Conservation (phyloP, 2,113 vertebrate species). For the Eleginops maclovinus region DNA sequence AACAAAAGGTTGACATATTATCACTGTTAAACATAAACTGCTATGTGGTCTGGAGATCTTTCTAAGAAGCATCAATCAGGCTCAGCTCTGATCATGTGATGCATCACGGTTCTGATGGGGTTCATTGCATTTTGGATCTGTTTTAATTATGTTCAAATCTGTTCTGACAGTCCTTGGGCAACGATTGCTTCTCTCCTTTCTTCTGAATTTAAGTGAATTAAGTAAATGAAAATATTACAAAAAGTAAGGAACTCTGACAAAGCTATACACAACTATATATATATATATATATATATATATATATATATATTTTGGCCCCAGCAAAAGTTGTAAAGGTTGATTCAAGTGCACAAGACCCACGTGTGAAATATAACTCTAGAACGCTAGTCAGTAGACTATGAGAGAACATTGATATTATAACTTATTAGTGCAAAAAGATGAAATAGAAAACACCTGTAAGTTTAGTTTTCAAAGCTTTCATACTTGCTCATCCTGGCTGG, state of each 20-base stretch:
- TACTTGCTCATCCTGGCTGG: not conserved
- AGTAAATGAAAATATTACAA: too few species aligned
- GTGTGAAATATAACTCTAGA: not conserved
- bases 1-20: not conserved
- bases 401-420: not conserved
- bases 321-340: not conserved
- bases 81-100: not conserved
- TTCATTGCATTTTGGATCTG: not conserved
- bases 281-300: not conserved
- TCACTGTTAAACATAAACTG: not conserved
- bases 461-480: not conserved
- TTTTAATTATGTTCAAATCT: not conserved
- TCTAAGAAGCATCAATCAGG: too few species aligned
- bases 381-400: not conserved
- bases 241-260: not conserved
- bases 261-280: not conserved
- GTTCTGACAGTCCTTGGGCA: not conserved
- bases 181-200: not conserved
- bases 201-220: too few species aligned
- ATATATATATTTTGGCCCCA: not conserved
- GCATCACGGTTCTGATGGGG: too few species aligned
- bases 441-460: not conserved
- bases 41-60: not conserved
- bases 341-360: not conserved
- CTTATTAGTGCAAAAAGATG: not conserved